Evolutionary conservation across 2,888 invertebrate species (phyloP), one percentile per base, ranked within the genome.

Genomic region (Syrphus vitripennis): DNA sequence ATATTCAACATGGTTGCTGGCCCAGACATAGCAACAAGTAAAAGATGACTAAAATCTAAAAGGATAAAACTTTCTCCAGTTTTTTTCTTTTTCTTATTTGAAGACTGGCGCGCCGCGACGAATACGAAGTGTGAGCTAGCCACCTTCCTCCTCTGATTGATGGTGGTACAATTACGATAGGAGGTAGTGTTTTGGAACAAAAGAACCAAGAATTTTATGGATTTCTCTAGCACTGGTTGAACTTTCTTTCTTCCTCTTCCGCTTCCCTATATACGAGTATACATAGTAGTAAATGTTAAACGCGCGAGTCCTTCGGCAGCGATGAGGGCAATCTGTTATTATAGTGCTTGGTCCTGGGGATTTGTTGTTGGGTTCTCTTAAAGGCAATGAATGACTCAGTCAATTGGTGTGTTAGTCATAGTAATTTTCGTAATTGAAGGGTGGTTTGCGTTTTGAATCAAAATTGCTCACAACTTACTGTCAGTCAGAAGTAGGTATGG

Each of bases 361-460:
- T 19, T 45, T 67, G 40, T 42, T 61, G 77, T 61, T 69, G 65
- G 57, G 42, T 74, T 70, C 75, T 71, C 71, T 76, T 45, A n/a
- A 65, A 53, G 76, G 40, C 67, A 67, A 55, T 55, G 76, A 81
- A 84, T 84, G 84, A 84, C 75, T 84, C 84, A 84, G 84, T 84
- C 80, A 84, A 84, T 80, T 76, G 84, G 59, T 80, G 83, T 65
- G 71, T 84, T 72, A 83, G 82, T 83, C 80, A 84, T 75, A 84
- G 84, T 71, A 84, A 84, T 84, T 80, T 80, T 80, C 76, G 80
- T 80, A 84, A 84, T 84, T 84, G 84, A 80, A 48, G 53, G 75
- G 65, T 65, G 72, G 55, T n/a, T 67, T 42, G 24, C n/a, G 26
- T 19, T 34, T 26, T 65, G 48, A 31, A 34, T n/a, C 7, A 50